phyloP scores from a whole-genome alignment of 2,888 invertebrate species.

The Julus scandinavius region DNA sequence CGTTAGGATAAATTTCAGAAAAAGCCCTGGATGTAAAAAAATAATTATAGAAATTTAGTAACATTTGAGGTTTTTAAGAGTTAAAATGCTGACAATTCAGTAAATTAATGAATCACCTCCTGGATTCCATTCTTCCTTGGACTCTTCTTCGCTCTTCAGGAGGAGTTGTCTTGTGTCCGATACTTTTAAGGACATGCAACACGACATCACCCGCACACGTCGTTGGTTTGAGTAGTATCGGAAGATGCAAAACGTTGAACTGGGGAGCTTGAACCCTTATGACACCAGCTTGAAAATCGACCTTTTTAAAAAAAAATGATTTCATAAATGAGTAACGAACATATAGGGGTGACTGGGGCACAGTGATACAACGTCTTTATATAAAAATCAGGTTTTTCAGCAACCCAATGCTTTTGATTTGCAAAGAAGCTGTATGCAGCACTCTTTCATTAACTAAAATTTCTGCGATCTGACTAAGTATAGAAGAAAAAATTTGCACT shows the following conservation, averaged over 20 bases:
- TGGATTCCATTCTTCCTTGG: slow-evolving; percentile 42
- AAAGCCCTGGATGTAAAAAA: slow-evolving; percentile 8
- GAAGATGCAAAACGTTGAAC: slow-evolving; percentile 52
- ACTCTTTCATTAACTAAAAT: too few species aligned
- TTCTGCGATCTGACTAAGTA: too few species aligned
- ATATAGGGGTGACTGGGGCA: too few species aligned
- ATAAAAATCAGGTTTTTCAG: too few species aligned
- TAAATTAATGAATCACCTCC: neutral
- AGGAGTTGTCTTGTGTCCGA: slow-evolving; percentile 45
- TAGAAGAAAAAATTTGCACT: too few species aligned
- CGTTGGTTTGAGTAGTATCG: slow-evolving; percentile 43
- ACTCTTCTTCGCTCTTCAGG: slow-evolving; percentile 45
- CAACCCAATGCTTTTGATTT: too few species aligned
- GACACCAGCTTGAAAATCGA: slow-evolving; percentile 57
- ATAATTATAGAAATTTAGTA: too few species aligned
- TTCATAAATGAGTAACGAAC: too few species aligned
- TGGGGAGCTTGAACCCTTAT: slow-evolving; percentile 55
- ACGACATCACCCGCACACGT: slow-evolving; percentile 56
- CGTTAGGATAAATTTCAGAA: slow-evolving; percentile 43
- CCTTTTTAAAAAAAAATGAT: slow-evolving; percentile 8
- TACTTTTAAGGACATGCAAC: slow-evolving; percentile 37
- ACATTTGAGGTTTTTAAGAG: too few species aligned
- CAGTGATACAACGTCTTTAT: too few species aligned
- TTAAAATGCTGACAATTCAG: too few species aligned
- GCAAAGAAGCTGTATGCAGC: too few species aligned